Evolutionary conservation across 2,888 invertebrate genomes (phyloP).

Genomic region (Pharmacophagus antenor): DNA sequence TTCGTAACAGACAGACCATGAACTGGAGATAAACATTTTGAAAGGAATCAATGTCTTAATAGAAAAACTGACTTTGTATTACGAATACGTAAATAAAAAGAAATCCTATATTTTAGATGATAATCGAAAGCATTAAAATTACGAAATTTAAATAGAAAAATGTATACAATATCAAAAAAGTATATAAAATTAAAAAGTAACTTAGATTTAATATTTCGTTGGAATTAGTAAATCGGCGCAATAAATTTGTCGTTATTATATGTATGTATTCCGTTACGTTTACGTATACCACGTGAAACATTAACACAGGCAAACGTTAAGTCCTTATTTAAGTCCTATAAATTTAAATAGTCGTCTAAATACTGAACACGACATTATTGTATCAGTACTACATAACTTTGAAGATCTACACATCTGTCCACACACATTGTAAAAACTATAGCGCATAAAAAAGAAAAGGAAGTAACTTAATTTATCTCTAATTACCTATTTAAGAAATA

Average conservation of each 20-base stretch:
- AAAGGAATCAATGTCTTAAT: conserved; percentile 40
- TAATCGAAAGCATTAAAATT: neutral
- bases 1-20: conserved; percentile 46
- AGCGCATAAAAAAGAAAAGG: conserved; percentile 12
- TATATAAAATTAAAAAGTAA: too few relatives aligned
- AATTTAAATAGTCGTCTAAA: conserved; percentile 10
- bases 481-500: neutral
- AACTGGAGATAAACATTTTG: conserved; percentile 35
- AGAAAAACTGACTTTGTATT: conserved; percentile 14
- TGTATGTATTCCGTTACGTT: conserved; percentile 54
- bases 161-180: too few relatives aligned
- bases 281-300: conserved; percentile 37
- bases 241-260: conserved; percentile 60
- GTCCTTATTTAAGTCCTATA: conserved; percentile 47
- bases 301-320: conserved; percentile 40
- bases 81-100: neutral
- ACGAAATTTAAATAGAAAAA: neutral
- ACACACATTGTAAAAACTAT: conserved; percentile 4
- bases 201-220: too few relatives aligned
- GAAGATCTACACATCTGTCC: neutral
- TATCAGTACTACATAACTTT: conserved; percentile 2
- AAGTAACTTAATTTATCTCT: conserved; percentile 3
- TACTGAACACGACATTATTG: neutral
- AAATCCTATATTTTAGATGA: too few relatives aligned
- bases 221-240: neutral